Evolutionary conservation across 2,888 invertebrate genomes (phyloP), one percentile per base, ranked within the genome.

Genomic region (Trilocha varians): DNA sequence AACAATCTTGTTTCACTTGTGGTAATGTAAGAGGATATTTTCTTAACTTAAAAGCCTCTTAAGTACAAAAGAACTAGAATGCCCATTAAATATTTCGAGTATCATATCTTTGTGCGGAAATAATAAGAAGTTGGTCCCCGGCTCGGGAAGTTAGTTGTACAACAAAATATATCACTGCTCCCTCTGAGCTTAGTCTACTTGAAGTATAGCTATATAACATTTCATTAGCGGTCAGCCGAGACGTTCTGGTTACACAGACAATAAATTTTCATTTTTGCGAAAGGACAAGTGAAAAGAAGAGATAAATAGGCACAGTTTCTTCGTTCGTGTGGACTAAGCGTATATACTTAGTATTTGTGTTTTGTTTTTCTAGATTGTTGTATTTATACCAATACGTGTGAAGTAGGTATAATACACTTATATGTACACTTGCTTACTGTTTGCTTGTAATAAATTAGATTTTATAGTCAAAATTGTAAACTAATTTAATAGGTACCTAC

Each of bases 191-290:
- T 49, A 57, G 59, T 55, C 49, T 43, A 53, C 55, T 53, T 51
- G 50, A 45, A 43, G 45, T 52, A 50, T 43, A 53, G 62, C 73
- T 62, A 73, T 74, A 77, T 75, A 74, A 70, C 72, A 76, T 78
- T 77, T 78, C 76, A 76, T 76, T 78, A 76, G 73, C 59, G 75
- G 75, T 75, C 76, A 72, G 65, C 63, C 60, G 59, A 70, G 64
- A 65, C 63, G 61, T 62, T 62, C 62, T 62, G 62, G 62, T 75
- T 69, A 67, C 69, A 60, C 62, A 63, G 64, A 75, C 77, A 65
- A 80, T 80, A 82, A 79, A 80, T 80, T 78, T 75, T 79, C 79
- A 82, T 80, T 78, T 77, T 73, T 75, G 64, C 75, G 53, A 67
- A 63, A 65, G 77, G 72, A 75, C 76, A 71, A 77, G 78, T 78